Conservation (phyloP, 2,113 vertebrate genomes). For the Anser brachyrhynchus region DNA sequence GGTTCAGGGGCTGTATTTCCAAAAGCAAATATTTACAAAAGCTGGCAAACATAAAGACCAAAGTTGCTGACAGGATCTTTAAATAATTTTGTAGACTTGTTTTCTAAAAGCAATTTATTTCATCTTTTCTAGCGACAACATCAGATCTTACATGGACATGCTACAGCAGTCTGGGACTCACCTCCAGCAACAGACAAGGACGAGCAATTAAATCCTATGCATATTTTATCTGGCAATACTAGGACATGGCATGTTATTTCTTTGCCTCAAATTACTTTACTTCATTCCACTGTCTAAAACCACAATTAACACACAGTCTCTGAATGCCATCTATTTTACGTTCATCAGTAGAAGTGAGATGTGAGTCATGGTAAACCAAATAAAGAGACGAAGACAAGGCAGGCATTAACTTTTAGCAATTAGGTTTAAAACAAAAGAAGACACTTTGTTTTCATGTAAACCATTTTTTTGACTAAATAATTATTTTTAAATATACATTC, state of each 20-base stretch:
- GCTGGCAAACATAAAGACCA: not conserved
- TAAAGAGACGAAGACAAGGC: not conserved
- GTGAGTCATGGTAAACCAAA: not conserved
- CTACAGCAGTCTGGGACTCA: slow-evolving; percentile 3
- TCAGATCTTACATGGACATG: slow-evolving; percentile 23
- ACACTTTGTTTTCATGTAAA: not conserved
- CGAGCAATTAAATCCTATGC: not conserved
- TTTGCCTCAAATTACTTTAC: not conserved
- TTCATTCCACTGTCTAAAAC: not conserved
- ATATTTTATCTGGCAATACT: not conserved
- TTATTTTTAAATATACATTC: too few species aligned
- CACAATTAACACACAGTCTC: not conserved
- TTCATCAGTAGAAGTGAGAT: not conserved
- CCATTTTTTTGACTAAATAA: too few species aligned
- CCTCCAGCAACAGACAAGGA: not conserved
- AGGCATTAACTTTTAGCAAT: not conserved
- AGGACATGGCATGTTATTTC: not conserved
- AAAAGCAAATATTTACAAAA: not conserved
- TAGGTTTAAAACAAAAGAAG: not conserved
- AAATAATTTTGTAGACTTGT: not conserved
- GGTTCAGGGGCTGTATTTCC: not conserved
- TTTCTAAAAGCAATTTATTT: slow-evolving; percentile 26
- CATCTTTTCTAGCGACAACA: slow-evolving; percentile 30
- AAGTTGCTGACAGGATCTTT: not conserved
- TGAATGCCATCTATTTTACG: not conserved